Conservation (phyloP, 2,113 vertebrate genomes). For the Istiophorus platypterus region DNA sequence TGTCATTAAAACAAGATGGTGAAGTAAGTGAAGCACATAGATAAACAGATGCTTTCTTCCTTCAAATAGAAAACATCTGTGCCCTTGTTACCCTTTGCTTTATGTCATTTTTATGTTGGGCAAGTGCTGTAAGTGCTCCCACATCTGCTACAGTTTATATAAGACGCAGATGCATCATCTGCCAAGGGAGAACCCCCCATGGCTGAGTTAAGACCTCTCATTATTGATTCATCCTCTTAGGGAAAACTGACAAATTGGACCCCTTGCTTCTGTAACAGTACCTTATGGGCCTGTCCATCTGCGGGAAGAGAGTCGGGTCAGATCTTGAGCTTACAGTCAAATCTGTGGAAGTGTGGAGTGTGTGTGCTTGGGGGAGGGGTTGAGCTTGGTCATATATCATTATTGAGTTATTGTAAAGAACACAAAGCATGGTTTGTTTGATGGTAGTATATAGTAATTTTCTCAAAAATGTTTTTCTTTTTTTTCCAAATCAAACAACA, state of each 20-base stretch:
- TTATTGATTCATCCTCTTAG: constrained; percentile 66
- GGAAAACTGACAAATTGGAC: constrained; percentile 59
- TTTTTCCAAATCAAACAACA: background rate
- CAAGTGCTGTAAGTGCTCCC: constrained; percentile 61
- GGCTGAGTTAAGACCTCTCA: constrained; percentile 57
- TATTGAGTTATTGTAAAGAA: constrained; percentile 9
- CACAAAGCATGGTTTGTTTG: background rate
- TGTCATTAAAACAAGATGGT: constrained; percentile 23
- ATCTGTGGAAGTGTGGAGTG: constrained; percentile 9
- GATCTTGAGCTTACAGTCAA: constrained; percentile 10
- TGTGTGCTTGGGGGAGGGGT: background rate
- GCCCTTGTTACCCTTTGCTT: constrained; percentile 56
- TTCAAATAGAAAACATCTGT: constrained; percentile 56
- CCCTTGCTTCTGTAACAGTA: constrained; percentile 42
- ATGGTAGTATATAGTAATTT: background rate
- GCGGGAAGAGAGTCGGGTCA: constrained; percentile 1
- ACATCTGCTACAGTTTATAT: constrained; percentile 75
- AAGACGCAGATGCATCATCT: constrained; percentile 70
- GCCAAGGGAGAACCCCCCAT: constrained; percentile 32
- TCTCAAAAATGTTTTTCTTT: background rate
- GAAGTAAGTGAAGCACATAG: constrained; percentile 35
- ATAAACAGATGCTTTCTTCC: constrained; percentile 56
- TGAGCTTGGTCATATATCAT: background rate
- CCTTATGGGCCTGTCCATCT: constrained; percentile 47
- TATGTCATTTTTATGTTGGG: constrained; percentile 55